A percentile compares a stretch with the other conserved stretches of the same genome.
Evolutionary conservation across 1,140 invertebrate species (phyloP).

Genomic region (Papilio aristodemus): DNA sequence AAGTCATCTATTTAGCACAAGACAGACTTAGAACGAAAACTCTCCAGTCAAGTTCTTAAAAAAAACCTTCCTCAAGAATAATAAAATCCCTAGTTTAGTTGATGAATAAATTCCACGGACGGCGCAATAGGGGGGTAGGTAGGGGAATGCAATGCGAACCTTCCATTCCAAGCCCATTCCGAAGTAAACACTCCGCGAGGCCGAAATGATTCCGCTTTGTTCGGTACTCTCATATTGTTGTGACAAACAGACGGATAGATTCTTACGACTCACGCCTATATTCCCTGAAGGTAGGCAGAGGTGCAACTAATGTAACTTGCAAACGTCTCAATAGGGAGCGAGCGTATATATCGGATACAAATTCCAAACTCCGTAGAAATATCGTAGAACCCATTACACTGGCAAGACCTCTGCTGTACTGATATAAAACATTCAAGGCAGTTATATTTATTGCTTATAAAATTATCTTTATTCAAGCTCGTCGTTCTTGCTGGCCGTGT

Average conservation of each 20-base stretch:
- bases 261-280: no score
- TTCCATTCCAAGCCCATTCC: conserved; percentile 1
- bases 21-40: no score
- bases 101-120: conserved; percentile 15
- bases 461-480: not conserved
- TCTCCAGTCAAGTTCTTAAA: no score
- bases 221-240: conserved; percentile 3
- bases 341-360: no score
- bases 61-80: not conserved
- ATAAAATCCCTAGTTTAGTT: not conserved
- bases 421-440: no score
- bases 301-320: no score
- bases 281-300: no score
- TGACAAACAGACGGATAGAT: not conserved
- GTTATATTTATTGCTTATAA: not conserved
- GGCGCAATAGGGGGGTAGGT: not conserved
- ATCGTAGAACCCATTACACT: no score
- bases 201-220: conserved; percentile 24
- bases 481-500: not conserved
- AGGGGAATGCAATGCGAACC: conserved; percentile 14
- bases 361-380: no score
- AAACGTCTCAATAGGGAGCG: no score
- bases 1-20: no score
- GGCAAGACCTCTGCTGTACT: no score
- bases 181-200: not conserved